phyloP scores from a whole-genome alignment of 2,797 vertebrate genomes.

The Sebastes diploproa region DNA sequence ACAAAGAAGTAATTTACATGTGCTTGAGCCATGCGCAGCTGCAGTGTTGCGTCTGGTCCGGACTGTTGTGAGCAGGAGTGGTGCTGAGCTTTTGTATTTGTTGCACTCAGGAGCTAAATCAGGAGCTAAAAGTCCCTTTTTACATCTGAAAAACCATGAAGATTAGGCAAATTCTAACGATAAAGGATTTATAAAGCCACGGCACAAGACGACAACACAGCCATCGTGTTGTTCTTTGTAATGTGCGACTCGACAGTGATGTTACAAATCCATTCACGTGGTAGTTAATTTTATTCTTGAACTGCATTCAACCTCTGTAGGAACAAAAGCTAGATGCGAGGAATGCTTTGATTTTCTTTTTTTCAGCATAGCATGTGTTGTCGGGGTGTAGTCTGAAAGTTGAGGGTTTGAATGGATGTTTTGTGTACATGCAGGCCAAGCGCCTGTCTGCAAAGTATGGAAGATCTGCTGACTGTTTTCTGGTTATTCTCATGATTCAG shows the following conservation, averaged over 20 bases:
- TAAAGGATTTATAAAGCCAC: background rate
- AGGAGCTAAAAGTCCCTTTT: background rate
- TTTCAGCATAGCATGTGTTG: background rate
- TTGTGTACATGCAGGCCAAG: background rate
- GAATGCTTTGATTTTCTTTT: background rate
- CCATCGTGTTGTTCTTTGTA: background rate
- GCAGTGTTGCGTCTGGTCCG: conserved; percentile 10
- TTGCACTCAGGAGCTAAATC: background rate
- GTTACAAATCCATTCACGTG: background rate
- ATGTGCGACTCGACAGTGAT: background rate
- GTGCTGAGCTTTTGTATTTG: conserved; percentile 8
- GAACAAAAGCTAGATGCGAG: background rate
- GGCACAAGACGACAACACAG: no score
- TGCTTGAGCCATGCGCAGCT: conserved; percentile 29
- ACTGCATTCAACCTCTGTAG: no score
- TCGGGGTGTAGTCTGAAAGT: background rate
- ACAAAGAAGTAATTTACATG: conserved; percentile 57
- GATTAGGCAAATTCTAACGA: background rate
- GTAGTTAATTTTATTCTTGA: background rate
- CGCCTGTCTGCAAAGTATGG: background rate
- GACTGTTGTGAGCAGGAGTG: background rate
- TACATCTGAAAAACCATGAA: background rate
- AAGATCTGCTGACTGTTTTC: conserved; percentile 4
- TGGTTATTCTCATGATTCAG: background rate
- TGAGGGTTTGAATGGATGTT: background rate